phyloP scores from a whole-genome alignment of 2,113 vertebrate genomes.

The Elephantulus edwardii region DNA sequence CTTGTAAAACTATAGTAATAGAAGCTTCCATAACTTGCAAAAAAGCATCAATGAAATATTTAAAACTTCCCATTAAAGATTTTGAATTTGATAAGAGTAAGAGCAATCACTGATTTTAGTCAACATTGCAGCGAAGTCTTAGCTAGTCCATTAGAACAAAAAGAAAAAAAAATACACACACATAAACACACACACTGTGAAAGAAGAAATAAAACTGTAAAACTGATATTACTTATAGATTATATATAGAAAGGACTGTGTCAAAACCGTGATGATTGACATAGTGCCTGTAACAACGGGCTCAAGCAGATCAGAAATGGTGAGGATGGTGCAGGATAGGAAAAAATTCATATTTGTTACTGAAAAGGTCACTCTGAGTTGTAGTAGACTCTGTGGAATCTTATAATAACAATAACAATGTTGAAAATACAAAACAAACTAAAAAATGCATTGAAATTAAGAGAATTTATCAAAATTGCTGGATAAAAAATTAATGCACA shows the following conservation, averaged over 20 bases:
- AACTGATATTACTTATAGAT: constrained; percentile 6
- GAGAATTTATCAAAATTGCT: background rate
- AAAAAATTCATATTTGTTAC: too few relatives aligned
- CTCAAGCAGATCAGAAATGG: too few relatives aligned
- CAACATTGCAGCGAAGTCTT: background rate
- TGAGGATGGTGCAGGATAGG: too few relatives aligned
- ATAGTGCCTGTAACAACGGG: too few relatives aligned
- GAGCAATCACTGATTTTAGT: background rate
- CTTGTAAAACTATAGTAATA: background rate
- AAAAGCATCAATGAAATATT: background rate
- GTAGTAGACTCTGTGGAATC: too few relatives aligned
- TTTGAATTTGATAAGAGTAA: background rate
- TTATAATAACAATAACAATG: too few relatives aligned
- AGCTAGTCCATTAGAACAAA: background rate
- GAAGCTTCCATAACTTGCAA: constrained; percentile 15
- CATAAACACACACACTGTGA: too few relatives aligned
- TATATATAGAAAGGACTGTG: too few relatives aligned
- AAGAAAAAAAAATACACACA: too few relatives aligned
- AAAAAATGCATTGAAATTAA: background rate
- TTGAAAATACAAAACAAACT: background rate
- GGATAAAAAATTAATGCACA: background rate
- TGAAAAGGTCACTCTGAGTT: too few relatives aligned
- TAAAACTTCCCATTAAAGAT: background rate
- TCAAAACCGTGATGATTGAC: too few relatives aligned
- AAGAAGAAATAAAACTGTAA: background rate